Percentiles rank a stretch among this genome's conserved stretches.
Conservation (phyloP, 92 coral and sea anemone genomes). For the Epizoanthus ramosus region DNA sequence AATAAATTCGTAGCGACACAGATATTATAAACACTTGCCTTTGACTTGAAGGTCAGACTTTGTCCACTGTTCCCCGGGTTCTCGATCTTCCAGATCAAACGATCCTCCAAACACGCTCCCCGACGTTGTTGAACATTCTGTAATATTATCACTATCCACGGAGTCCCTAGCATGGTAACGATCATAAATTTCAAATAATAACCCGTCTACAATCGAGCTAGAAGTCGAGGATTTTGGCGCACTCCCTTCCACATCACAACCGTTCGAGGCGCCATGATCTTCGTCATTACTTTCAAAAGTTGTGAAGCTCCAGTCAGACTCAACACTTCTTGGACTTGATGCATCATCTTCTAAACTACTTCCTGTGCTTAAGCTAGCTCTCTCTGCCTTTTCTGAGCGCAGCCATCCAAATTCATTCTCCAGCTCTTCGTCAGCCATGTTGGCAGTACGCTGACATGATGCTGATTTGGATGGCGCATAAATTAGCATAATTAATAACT, state of each 20-base stretch:
- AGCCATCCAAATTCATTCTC: constrained; percentile 41
- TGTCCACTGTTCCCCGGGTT: constrained; percentile 88
- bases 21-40: constrained; percentile 61
- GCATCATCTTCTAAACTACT: constrained; percentile 83
- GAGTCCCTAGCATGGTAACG: constrained; percentile 95
- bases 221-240: constrained; percentile 66
- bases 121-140: constrained; percentile 97
- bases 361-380: constrained; percentile 72
- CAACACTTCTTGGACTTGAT: constrained; percentile 91
- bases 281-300: constrained; percentile 74
- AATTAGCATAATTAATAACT: constrained; percentile 54
- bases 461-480: constrained; percentile 61
- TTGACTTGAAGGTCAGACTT: constrained; percentile 78
- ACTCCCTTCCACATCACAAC: constrained; percentile 55
- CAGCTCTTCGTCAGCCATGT: constrained; percentile 80
- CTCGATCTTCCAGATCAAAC: constrained; percentile 96
- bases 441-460: constrained; percentile 69
- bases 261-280: constrained; percentile 55
- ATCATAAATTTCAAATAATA: constrained; percentile 93
- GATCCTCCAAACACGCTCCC: constrained; percentile 94
- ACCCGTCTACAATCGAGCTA: constrained; percentile 92
- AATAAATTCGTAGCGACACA: no score
- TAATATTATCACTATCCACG: constrained; percentile 96
- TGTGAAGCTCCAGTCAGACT: constrained; percentile 94
- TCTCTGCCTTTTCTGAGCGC: constrained; percentile 64